phyloP scores from a whole-genome alignment of 2,888 invertebrate species.

The Hypolimnas misippus region DNA sequence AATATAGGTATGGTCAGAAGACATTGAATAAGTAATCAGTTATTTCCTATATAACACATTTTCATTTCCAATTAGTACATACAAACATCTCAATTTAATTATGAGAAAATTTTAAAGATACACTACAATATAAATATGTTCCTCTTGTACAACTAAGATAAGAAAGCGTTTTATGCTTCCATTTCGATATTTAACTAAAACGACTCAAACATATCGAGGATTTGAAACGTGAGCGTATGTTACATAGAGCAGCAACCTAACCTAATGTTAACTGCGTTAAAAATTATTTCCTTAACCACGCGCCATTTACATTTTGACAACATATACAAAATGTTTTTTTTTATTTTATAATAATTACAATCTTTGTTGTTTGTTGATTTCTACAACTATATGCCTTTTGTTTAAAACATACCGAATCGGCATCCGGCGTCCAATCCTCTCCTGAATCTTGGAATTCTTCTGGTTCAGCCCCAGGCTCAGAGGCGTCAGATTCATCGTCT shows the following conservation, averaged over 20 bases:
- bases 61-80: no score
- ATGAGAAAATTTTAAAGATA: no score
- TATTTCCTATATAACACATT: neutral
- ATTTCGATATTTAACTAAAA: neutral
- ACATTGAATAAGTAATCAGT: neutral
- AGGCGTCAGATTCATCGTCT: constrained; percentile 77
- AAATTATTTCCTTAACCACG: constrained; percentile 39
- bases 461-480: constrained; percentile 74
- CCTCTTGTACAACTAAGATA: no score
- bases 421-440: constrained; percentile 83
- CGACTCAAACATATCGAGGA: neutral
- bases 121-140: no score
- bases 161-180: no score
- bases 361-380: neutral
- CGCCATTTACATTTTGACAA: constrained; percentile 39
- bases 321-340: constrained; percentile 12
- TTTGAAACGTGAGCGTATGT: neutral
- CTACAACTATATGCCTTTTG: constrained; percentile 15
- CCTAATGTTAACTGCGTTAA: constrained; percentile 34
- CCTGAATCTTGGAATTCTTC: constrained; percentile 83
- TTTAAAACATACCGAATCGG: constrained; percentile 69
- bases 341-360: neutral
- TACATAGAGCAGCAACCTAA: constrained; percentile 35
- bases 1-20: no score
- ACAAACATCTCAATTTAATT: no score